Evolutionary conservation across 2,113 vertebrate species (phyloP), one percentile per base, ranked within the genome.

Genomic region (Morone saxatilis): DNA sequence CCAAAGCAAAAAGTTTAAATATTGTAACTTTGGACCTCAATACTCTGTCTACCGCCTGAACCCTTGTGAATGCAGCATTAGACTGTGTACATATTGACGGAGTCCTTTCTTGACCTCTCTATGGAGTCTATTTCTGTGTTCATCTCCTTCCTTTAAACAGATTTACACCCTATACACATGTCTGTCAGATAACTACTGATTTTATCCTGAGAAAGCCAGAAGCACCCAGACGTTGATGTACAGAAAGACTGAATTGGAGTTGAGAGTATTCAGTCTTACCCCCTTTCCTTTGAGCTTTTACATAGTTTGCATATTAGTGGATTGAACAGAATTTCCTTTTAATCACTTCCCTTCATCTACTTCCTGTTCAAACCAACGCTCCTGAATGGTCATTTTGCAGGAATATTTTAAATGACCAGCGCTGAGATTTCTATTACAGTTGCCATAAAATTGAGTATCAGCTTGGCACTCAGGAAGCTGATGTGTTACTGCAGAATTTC

Each of bases 281-380:
- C 5, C 43, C 43, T 25, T 57, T 53, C 6, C 56, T 47, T 57
- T 57, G 45, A 47, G 45, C 45, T 10, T 65, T 5, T n/a, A 51
- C 56, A 51, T 20, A 51, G 36, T 62, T 43, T 40, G 16, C 25
- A 50, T 19, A 36, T 4, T 20, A n/a, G 6, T 25, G 38, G 36
- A 50, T 11, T 72, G 12, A 65, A 47, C 22, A 48, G 60, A 51
- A 81, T 68, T 81, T 72, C 60, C 72, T 67, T 56, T 77, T 9
- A 66, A 59, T 57, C 73, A 74, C 40, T 71, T 71, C 53, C 59
- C 47, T 31, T 31, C 31, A 31, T 31, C 2, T 4, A 31, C 10
- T 20, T 89, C 63, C n/a, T 22, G 20, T 17, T 80, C 3, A 48
- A 43, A 80, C 48, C 40, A 62, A 2, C 45, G 1, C 31, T 45